Evolutionary conservation across 1,140 invertebrate genomes (phyloP).

Genomic region (Argopecten irradians): DNA sequence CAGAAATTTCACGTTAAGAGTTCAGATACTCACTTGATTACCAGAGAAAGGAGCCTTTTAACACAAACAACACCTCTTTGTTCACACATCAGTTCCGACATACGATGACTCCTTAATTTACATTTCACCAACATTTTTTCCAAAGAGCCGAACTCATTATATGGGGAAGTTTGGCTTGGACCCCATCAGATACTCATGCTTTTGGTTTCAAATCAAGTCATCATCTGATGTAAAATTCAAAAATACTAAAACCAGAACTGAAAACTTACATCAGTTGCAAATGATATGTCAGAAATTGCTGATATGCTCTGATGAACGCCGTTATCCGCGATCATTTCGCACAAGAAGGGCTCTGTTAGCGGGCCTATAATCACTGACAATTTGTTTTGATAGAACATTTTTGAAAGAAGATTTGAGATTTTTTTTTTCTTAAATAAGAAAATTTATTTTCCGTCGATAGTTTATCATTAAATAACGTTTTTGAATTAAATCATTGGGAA

Average conservation of each 20-base stretch:
- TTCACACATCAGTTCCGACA: neutral
- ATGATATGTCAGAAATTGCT: neutral
- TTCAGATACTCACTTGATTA: constrained; percentile 22
- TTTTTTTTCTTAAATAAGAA: neutral
- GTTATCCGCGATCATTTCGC: neutral
- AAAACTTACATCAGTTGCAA: neutral
- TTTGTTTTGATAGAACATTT: constrained; percentile 8
- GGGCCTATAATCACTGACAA: neutral
- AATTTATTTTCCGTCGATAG: constrained; percentile 10
- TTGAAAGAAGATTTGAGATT: neutral
- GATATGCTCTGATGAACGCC: neutral
- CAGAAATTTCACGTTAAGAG: neutral
- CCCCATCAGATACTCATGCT: neutral
- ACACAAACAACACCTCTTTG: neutral
- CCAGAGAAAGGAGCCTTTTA: neutral
- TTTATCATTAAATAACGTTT: constrained; percentile 13
- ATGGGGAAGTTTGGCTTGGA: neutral
- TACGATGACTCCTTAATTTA: neutral
- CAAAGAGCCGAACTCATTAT: neutral
- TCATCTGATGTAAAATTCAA: neutral
- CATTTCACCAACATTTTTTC: neutral
- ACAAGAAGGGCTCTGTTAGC: neutral
- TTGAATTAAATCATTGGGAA: neutral
- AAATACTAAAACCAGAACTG: neutral
- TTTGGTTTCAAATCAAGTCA: constrained; percentile 8